These are phyloP conservation scores for Leptogaster cylindrica DNA, from an alignment of 2,888 invertebrate species.

Conservation along the genomic window DNA sequence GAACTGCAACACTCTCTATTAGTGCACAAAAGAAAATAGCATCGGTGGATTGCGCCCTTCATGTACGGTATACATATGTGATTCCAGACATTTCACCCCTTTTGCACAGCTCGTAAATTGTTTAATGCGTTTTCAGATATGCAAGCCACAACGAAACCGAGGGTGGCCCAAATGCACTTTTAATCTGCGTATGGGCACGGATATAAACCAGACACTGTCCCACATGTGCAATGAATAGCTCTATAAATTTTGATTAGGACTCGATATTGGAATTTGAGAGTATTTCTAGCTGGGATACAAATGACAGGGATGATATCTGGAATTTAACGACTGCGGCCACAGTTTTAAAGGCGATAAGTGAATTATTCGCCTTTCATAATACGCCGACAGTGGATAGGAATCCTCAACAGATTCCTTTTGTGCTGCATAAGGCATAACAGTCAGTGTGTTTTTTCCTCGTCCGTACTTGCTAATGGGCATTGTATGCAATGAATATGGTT, in stretches of 20 bases:
- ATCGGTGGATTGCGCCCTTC: constrained; percentile 7
- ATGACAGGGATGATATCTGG: constrained; percentile 31
- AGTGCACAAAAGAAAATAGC: constrained; percentile 27
- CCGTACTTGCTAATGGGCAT: no score
- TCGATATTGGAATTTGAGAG: constrained; percentile 39
- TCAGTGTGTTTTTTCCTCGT: no score
- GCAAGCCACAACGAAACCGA: constrained; percentile 27
- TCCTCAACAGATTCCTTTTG: no score
- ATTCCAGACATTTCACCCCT: constrained; percentile 15
- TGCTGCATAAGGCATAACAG: no score
- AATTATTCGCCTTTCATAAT: constrained; percentile 8
- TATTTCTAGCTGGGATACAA: constrained; percentile 17
- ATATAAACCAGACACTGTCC: constrained; percentile 39
- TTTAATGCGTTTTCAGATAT: constrained; percentile 37
- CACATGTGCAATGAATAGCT: constrained; percentile 34
- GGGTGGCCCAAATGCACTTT: constrained; percentile 37
- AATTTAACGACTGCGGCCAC: constrained; percentile 25
- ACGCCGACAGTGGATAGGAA: neutral
- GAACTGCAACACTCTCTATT: constrained; percentile 29
- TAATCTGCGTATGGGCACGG: constrained; percentile 36
- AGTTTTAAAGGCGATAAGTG: constrained; percentile 17
- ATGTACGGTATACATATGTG: neutral
- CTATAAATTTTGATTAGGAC: constrained; percentile 39
- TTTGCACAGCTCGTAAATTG: constrained; percentile 30
- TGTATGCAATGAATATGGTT: no score